phyloP scores from a whole-genome alignment of 2,888 invertebrate genomes.

The Lasioglossum pauxillum region DNA sequence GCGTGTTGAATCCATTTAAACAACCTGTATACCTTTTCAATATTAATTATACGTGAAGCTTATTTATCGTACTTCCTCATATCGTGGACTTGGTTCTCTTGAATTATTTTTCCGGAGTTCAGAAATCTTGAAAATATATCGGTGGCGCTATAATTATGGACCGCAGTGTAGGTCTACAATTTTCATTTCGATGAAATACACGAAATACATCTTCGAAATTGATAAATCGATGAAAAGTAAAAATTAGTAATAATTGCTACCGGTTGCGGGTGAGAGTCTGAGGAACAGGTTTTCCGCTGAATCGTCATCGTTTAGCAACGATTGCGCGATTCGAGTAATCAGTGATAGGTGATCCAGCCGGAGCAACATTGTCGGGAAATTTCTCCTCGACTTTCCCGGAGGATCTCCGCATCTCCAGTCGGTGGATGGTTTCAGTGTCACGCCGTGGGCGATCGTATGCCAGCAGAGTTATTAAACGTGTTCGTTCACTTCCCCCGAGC shows the following conservation, averaged over 20 bases:
- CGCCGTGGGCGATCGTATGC: conserved; percentile 69
- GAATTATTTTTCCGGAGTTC: neutral
- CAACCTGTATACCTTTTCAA: too few species aligned
- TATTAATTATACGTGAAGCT: neutral
- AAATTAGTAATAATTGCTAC: neutral
- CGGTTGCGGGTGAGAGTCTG: neutral
- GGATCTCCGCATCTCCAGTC: conserved; percentile 27
- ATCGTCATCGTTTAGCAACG: neutral
- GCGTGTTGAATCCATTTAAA: too few species aligned
- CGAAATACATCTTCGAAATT: neutral
- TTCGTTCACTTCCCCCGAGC: conserved; percentile 79
- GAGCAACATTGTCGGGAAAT: neutral
- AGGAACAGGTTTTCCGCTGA: neutral
- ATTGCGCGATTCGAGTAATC: neutral
- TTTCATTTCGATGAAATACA: neutral
- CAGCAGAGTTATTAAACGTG: conserved; percentile 77
- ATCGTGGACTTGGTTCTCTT: neutral
- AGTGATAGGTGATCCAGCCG: neutral
- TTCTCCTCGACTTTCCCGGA: conserved; percentile 19
- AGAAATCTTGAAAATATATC: rapidly evolving
- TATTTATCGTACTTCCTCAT: neutral
- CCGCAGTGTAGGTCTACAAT: neutral
- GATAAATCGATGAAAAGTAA: neutral
- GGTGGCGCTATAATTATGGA: neutral
- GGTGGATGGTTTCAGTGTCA: conserved; percentile 63